Conservation (phyloP, 2,888 invertebrate species). For the Zygogramma bicolorata region DNA sequence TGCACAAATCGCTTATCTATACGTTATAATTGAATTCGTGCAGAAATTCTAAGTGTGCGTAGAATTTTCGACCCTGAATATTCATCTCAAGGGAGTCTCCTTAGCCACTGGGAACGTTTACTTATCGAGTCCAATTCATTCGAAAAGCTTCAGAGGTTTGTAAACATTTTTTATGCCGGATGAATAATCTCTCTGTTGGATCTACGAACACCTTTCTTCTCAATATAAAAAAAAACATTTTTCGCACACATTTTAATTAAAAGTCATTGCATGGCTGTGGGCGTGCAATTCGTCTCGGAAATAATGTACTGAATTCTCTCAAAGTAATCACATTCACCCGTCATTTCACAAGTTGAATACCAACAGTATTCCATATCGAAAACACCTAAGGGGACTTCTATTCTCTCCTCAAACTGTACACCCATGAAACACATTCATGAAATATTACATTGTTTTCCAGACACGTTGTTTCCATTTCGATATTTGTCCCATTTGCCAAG, state of each 20-base stretch:
- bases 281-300: not conserved
- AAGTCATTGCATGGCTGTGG: not conserved
- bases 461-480: not conserved
- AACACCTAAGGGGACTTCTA: not conserved
- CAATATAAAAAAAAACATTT: not conserved
- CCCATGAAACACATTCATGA: not conserved
- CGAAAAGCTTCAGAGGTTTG: no score
- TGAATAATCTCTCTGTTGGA: no score
- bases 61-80: no score
- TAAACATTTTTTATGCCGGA: no score
- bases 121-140: no score
- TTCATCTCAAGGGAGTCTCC: no score
- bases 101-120: no score
- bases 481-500: not conserved
- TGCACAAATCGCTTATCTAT: no score
- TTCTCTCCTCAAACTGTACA: not conserved
- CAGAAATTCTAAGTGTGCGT: no score
- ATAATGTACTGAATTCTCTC: not conserved
- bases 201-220: not conserved
- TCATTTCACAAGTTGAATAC: not conserved
- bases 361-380: not conserved
- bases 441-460: not conserved
- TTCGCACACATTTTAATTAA: not conserved
- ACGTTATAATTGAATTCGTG: no score
- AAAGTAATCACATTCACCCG: conserved; percentile 1